Percentiles rank a stretch among this genome's conserved stretches.
These are phyloP conservation scores for Tautogolabrus adspersus DNA, from an alignment of 2,113 vertebrate species.

Conservation along the genomic window DNA sequence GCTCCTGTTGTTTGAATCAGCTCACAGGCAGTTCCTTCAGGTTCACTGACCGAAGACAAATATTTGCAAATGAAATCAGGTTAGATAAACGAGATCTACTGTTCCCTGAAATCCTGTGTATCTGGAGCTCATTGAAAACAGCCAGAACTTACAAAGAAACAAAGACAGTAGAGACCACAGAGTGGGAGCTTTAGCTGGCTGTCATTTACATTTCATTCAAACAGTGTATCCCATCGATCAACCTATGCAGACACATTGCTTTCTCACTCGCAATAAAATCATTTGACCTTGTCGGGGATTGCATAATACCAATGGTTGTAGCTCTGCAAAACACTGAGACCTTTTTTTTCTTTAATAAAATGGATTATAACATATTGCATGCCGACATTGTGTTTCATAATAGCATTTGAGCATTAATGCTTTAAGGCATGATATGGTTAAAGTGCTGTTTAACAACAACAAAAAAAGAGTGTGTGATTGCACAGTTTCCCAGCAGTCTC, in stretches of 20 bases:
- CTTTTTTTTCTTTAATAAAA: neutral
- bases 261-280: neutral
- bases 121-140: neutral
- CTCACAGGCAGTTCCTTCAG: neutral
- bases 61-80: constrained; percentile 1
- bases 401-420: too few species aligned
- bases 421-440: too few species aligned
- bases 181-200: neutral
- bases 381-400: too few species aligned
- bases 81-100: constrained; percentile 4
- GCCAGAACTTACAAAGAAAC: too few species aligned
- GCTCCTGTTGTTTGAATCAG: neutral
- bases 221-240: neutral
- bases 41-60: constrained; percentile 8
- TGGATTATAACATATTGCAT: too few species aligned
- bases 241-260: neutral
- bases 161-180: neutral
- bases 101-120: neutral
- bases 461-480: too few species aligned
- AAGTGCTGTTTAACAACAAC: too few species aligned
- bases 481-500: too few species aligned
- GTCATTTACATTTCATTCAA: neutral
- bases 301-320: neutral
- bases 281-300: constrained; percentile 26
- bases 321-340: neutral